These are phyloP conservation scores for Semnornis frantzii DNA, from an alignment of 2,113 vertebrate species.

Conservation along the genomic window DNA sequence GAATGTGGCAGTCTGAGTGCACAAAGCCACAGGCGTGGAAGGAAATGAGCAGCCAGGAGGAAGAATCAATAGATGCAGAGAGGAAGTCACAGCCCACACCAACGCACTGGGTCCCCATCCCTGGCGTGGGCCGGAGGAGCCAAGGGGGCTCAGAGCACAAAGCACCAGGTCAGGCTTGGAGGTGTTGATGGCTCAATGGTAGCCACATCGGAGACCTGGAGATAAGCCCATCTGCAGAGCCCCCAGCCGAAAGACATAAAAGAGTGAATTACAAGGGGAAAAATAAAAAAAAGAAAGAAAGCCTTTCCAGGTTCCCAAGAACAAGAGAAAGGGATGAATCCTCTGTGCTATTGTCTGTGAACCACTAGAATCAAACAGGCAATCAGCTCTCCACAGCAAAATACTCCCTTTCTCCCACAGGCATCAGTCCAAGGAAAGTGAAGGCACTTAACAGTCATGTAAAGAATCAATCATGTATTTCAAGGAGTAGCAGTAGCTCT, in stretches of 20 bases:
- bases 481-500: slow-evolving; percentile 47
- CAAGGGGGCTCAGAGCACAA: background rate
- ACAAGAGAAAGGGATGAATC: slow-evolving; percentile 4
- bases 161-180: background rate
- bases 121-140: accelerated
- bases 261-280: background rate
- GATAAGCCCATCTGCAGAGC: background rate
- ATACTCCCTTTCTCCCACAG: slow-evolving; percentile 67
- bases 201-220: background rate
- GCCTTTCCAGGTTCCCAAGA: background rate
- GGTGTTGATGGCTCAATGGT: background rate
- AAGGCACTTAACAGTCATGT: slow-evolving; percentile 64
- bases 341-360: slow-evolving; percentile 47
- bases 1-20: background rate
- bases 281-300: background rate
- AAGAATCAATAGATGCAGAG: accelerated
- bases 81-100: background rate
- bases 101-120: accelerated
- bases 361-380: slow-evolving; percentile 51
- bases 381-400: slow-evolving; percentile 50
- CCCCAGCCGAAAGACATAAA: background rate
- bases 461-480: slow-evolving; percentile 73
- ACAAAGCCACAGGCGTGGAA: background rate
- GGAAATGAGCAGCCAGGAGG: background rate
- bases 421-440: slow-evolving; percentile 62